Evolutionary conservation across 92 coral and sea anemone species (phyloP), one percentile per base, ranked within the genome.

Genomic region (Plumapathes pennacea): DNA sequence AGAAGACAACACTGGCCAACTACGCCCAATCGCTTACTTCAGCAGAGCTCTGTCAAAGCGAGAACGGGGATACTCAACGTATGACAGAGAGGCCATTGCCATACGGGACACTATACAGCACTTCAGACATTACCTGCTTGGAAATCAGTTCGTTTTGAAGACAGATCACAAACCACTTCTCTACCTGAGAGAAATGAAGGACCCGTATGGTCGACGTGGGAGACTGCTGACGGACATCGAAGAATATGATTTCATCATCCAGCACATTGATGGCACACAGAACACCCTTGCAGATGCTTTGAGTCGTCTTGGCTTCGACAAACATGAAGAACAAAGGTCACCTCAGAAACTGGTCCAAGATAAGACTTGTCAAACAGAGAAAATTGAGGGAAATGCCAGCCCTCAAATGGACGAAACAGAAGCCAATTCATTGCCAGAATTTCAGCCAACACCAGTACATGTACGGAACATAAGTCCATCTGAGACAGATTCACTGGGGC

Each of bases 251-350:
- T 66, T 69, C 47, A 45, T 41, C 3, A 29, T 68, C 40, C 41
- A 56, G 50, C 66, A 67, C 75, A 67, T 67, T 41, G 55, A 67
- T 55, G 75, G 75, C 5, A 14, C 52, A 32, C 49, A 13, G 54
- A 67, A 55, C 28, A 22, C 43, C 10, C 66, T 69, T 17, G 68
- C 77, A 17, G 68, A 57, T 46, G 68, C 68, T 2, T 47, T 59
- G 49, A 71, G 78, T 33, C 37, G 69, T 22, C 48, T 63, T 24
- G 48, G 60, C 15, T 10, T 47, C 18, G 48, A 25, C n/a, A n/a
- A n/a, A n/a, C n/a, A n/a, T n/a, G n/a, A n/a, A n/a, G n/a, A n/a
- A n/a, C n/a, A n/a, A n/a, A n/a, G n/a, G n/a, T n/a, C n/a, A n/a
- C n/a, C n/a, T n/a, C n/a, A n/a, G n/a, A n/a, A n/a, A n/a, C n/a